Base-by-base conservation (phyloP, 2,888 invertebrate genomes). In the Julus scanicus region DNA sequence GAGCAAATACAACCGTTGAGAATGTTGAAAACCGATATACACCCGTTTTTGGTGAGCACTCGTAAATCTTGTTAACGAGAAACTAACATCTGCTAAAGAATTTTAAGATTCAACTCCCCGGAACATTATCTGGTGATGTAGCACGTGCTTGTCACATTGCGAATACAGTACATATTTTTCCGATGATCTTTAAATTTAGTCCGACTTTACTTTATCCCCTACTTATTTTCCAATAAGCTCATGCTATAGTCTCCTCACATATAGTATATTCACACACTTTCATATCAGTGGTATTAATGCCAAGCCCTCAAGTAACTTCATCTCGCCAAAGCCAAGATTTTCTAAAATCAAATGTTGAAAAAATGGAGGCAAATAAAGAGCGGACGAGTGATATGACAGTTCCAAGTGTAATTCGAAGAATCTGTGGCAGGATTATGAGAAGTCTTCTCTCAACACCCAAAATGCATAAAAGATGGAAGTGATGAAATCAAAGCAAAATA, bases 21-120 rank as follows among this genome's bases (percentile, higher is more conserved):
- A 48, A 49, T 86, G 48, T 20, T 63, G 63, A 63, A 63, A 63
- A 63, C n/a, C 63, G 63, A 63, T 63, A 63, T 63, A n/a, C 63
- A 20, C n/a, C 4, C n/a, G 63, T 63, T 63, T 63, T 63, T 20
- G 63, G 63, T 20, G 63, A n/a, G 63, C 11, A n/a, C 63, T 48
- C 86, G 49, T 86, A 86, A 86, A 86, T 86, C 86, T 86, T 86
- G 86, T 48, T 48, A 86, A 86, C 86, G 86, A 86, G 86, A 86
- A 86, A 49, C 86, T 48, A 86, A 86, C 86, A 86, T 86, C 86
- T 86, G 40, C n/a, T 86, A 48, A 86, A 86, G 49, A 48, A 86
- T 48, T 86, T 48, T 86, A 63, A 63, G n/a, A 63, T 63, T 63
- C 20, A 63, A 20, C n/a, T 63, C 63, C 63, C 20, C 9, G n/a